A percentile compares a stretch with the other conserved stretches of the same genome.
phyloP scores from a whole-genome alignment of 2,113 vertebrate species.

The Austrofundulus limnaeus region DNA sequence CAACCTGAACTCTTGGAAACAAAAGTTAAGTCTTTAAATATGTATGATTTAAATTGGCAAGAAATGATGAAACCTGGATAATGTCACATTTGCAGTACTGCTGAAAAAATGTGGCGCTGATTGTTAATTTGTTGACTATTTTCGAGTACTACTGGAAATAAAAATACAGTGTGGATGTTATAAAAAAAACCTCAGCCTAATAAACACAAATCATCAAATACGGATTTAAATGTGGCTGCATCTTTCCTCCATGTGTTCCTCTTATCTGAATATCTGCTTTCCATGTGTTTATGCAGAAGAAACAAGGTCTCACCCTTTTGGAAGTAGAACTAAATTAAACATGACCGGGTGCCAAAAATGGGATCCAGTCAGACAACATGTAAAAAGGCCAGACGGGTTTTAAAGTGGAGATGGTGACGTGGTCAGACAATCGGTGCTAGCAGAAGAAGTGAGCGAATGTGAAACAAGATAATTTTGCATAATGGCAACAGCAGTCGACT shows the following conservation, averaged over 20 bases:
- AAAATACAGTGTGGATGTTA: not conserved
- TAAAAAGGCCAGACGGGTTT: conserved; percentile 72
- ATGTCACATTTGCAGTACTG: no score
- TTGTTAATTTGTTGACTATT: conserved; percentile 10
- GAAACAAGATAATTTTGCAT: conserved; percentile 66
- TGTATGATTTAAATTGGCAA: not conserved
- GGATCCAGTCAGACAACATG: conserved; percentile 42
- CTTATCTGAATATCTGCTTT: conserved; percentile 46
- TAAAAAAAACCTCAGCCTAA: conserved; percentile 15
- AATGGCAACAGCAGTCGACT: conserved; percentile 50
- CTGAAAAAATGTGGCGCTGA: no score
- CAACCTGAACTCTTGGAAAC: not conserved
- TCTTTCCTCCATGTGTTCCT: conserved; percentile 24
- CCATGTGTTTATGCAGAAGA: conserved; percentile 54
- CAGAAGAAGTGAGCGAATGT: conserved; percentile 52
- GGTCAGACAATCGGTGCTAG: conserved; percentile 58
- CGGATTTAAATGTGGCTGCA: conserved; percentile 33
- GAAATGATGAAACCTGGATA: conserved; percentile 11
- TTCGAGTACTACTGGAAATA: not conserved
- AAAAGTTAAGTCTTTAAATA: not conserved
- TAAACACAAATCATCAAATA: conserved; percentile 6
- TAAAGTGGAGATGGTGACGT: conserved; percentile 47
- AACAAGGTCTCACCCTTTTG: conserved; percentile 48
- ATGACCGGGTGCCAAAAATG: conserved; percentile 62
- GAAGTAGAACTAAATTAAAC: conserved; percentile 58